A percentile compares a stretch with the other conserved stretches of the same genome.
Evolutionary conservation across 2,888 invertebrate species (phyloP).

Genomic region (Synanthedon myopaeformis): DNA sequence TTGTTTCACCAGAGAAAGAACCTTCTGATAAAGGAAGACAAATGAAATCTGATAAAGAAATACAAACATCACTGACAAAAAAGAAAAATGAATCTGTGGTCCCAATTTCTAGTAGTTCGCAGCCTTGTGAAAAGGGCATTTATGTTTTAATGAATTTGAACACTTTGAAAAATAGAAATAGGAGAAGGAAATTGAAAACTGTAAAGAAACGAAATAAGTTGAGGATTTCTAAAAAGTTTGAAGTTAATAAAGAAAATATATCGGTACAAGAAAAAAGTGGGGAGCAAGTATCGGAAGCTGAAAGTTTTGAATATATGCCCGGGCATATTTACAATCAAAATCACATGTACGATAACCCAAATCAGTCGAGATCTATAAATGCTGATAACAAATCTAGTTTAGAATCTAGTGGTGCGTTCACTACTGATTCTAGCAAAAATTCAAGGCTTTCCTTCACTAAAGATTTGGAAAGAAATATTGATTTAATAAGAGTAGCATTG

Average conservation of each 20-base stretch:
- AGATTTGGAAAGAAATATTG: slow-evolving; percentile 74
- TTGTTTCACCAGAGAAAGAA: slow-evolving; percentile 33
- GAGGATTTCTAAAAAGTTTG: slow-evolving; percentile 20
- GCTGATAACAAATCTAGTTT: slow-evolving; percentile 54
- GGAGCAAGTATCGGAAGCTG: slow-evolving; percentile 66
- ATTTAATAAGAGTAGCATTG: slow-evolving; percentile 70
- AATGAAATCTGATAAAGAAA: slow-evolving; percentile 42
- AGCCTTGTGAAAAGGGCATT: slow-evolving; percentile 21
- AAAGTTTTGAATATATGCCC: slow-evolving; percentile 77
- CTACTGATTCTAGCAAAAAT: slow-evolving; percentile 54
- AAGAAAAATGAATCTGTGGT: slow-evolving; percentile 13
- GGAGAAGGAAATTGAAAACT: slow-evolving; percentile 29
- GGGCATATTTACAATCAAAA: slow-evolving; percentile 71
- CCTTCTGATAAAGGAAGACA: slow-evolving; percentile 17
- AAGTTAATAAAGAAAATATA: slow-evolving; percentile 21
- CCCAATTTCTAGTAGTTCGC: slow-evolving; percentile 8
- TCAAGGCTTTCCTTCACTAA: slow-evolving; percentile 57
- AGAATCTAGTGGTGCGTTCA: slow-evolving; percentile 49
- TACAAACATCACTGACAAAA: slow-evolving; percentile 43
- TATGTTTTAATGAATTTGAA: slow-evolving; percentile 50
- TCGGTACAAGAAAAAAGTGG: slow-evolving; percentile 34
- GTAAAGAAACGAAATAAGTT: slow-evolving; percentile 21
- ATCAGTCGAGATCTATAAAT: slow-evolving; percentile 20
- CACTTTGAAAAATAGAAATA: slow-evolving; percentile 35
- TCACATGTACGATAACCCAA: slow-evolving; percentile 17